Evolutionary conservation across 1,140 invertebrate species (phyloP).

Genomic region (Protaetia brevitarsis): DNA sequence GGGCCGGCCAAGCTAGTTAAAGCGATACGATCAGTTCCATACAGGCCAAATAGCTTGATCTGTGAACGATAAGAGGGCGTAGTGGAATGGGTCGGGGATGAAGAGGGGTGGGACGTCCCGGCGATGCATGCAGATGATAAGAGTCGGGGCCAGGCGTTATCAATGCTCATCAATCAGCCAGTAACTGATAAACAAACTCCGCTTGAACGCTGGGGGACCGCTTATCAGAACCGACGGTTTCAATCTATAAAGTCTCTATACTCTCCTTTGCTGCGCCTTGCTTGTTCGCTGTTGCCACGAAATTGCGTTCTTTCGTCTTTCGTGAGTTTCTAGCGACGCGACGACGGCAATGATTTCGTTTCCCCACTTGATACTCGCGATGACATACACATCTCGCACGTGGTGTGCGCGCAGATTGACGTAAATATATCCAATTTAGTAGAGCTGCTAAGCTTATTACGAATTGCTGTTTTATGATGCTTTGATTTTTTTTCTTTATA

Average conservation of each 20-base stretch:
- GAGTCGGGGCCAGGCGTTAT: conserved; percentile 42
- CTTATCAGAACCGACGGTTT: conserved; percentile 42
- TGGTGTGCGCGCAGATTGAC: not conserved
- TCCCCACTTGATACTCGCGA: not conserved
- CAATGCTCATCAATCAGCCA: conserved; percentile 45
- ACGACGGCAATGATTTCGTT: not conserved
- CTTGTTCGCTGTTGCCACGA: conserved; percentile 24
- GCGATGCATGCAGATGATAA: conserved; percentile 43
- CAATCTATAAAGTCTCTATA: conserved; percentile 42
- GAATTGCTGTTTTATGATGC: no score
- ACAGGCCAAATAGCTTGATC: conserved; percentile 42
- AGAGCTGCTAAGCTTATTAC: no score
- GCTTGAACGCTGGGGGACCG: conserved; percentile 41
- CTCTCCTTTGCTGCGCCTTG: conserved; percentile 15
- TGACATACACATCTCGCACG: not conserved
- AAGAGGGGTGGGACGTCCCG: conserved; percentile 22
- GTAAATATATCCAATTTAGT: no score
- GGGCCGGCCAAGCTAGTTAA: conserved; percentile 43
- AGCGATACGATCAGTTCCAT: conserved; percentile 40
- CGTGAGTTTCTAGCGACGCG: not conserved
- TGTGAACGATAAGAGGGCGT: conserved; percentile 34
- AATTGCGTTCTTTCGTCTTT: conserved; percentile 30
- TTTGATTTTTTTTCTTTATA: no score
- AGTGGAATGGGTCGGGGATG: conserved; percentile 29
- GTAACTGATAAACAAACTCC: conserved; percentile 46